These are phyloP conservation scores for Diadumene lineata DNA, from an alignment of 92 coral and sea anemone species.

Conservation along the genomic window DNA sequence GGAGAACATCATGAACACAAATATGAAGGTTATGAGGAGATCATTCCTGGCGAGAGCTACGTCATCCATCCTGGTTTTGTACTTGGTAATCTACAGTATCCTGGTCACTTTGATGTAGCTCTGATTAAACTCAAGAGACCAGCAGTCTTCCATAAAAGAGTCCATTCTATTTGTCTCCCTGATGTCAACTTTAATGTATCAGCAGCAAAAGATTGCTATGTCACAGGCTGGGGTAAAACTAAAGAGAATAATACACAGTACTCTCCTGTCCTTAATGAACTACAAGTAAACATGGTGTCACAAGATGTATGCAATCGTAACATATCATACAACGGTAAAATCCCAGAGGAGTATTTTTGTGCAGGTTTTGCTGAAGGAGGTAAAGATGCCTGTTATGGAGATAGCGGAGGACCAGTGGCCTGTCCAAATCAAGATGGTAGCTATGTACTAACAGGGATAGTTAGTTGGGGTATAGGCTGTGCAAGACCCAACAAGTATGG, in stretches of 20 bases:
- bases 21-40: slow-evolving; percentile 74
- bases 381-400: slow-evolving; percentile 72
- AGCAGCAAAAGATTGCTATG: slow-evolving; percentile 69
- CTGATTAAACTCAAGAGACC: slow-evolving; percentile 87
- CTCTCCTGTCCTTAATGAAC: slow-evolving; percentile 83
- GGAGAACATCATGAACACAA: slow-evolving; percentile 83
- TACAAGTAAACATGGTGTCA: slow-evolving; percentile 72
- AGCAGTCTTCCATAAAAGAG: slow-evolving; percentile 75
- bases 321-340: slow-evolving; percentile 62
- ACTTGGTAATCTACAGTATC: slow-evolving; percentile 27
- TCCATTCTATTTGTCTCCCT: slow-evolving; percentile 78
- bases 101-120: slow-evolving; percentile 89
- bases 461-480: slow-evolving; percentile 93
- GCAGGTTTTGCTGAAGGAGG: slow-evolving; percentile 82
- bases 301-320: slow-evolving; percentile 76
- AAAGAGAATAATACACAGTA: slow-evolving; percentile 29
- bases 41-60: slow-evolving; percentile 58
- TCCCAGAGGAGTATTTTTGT: slow-evolving; percentile 73
- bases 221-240: slow-evolving; percentile 92
- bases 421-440: slow-evolving; percentile 75
- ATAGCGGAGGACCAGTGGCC: slow-evolving; percentile 88
- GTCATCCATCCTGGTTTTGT: slow-evolving; percentile 76
- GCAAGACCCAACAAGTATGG: slow-evolving; percentile 89
- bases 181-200: slow-evolving; percentile 52
- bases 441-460: slow-evolving; percentile 80